Evolutionary conservation across 2,113 vertebrate genomes (phyloP).

Genomic region (Pachyramphus minor): DNA sequence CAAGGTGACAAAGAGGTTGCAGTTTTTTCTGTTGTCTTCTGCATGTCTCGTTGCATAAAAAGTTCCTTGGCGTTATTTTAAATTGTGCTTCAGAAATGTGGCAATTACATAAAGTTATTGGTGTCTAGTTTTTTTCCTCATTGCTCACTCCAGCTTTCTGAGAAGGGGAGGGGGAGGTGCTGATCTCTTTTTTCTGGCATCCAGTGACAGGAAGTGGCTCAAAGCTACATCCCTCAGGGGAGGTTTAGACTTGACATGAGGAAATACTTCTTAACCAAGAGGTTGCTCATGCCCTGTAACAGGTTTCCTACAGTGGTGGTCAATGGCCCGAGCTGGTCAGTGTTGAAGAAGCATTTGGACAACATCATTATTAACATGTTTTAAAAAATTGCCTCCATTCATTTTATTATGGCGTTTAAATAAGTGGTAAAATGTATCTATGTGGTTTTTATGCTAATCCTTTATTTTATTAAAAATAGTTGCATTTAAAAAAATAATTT

Average conservation of each 20-base stretch:
- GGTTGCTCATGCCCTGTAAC: background rate
- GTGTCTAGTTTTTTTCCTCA: background rate
- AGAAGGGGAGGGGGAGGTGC: too few relatives aligned
- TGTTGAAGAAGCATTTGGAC: background rate
- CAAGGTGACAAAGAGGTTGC: background rate
- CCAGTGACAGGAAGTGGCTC: background rate
- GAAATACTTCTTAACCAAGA: background rate
- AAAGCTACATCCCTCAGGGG: background rate
- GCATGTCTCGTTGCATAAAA: background rate
- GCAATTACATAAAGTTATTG: background rate
- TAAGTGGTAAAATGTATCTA: background rate
- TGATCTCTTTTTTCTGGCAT: background rate
- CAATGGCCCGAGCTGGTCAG: fast-evolving
- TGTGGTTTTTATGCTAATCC: background rate
- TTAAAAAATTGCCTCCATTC: background rate
- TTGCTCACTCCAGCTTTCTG: background rate
- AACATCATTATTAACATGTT: background rate
- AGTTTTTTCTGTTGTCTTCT: background rate
- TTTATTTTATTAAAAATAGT: background rate
- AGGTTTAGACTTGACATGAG: background rate
- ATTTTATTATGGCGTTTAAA: background rate
- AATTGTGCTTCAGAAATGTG: background rate
- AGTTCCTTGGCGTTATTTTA: background rate
- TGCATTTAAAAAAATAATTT: background rate
- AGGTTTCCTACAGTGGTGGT: background rate